A percentile compares a stretch with the other conserved stretches of the same genome.
Conservation (phyloP, 1,140 invertebrate genomes). For the Leptopilina clavipes region DNA sequence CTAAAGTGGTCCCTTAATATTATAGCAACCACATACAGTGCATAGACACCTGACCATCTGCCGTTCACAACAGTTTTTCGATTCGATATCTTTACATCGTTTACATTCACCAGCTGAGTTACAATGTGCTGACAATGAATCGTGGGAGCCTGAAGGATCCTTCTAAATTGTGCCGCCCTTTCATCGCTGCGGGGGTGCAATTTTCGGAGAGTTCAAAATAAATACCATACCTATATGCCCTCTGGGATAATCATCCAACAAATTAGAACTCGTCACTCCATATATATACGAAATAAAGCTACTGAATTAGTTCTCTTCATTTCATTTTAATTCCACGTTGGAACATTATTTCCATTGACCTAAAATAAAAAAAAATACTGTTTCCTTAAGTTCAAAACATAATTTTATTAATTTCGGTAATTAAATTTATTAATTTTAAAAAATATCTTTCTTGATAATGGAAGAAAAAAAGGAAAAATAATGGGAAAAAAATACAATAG, state of each 20-base stretch:
- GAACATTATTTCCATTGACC: no score
- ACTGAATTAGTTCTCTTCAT: not conserved
- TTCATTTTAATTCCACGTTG: no score
- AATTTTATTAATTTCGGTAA: no score
- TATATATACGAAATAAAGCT: constrained; percentile 1
- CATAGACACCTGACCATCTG: constrained; percentile 34
- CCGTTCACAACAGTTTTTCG: constrained; percentile 5
- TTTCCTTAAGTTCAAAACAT: no score
- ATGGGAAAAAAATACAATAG: constrained; percentile 55
- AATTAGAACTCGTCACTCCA: constrained; percentile 5
- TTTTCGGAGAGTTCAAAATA: not conserved
- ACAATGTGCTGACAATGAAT: constrained; percentile 31
- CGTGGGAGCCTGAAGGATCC: constrained; percentile 23
- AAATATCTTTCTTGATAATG: no score
- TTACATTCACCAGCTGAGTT: constrained; percentile 31
- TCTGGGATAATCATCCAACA: constrained; percentile 24
- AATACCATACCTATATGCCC: not conserved
- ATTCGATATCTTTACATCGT: constrained; percentile 27
- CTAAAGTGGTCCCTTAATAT: constrained; percentile 7
- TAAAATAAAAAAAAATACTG: no score
- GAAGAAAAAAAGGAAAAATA: constrained; percentile 1
- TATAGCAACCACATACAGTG: not conserved
- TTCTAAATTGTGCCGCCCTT: constrained; percentile 32
- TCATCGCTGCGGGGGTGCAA: constrained; percentile 28
- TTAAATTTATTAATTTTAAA: no score